Evolutionary conservation across 2,888 invertebrate genomes (phyloP).

Genomic region (Dasypolia templi): DNA sequence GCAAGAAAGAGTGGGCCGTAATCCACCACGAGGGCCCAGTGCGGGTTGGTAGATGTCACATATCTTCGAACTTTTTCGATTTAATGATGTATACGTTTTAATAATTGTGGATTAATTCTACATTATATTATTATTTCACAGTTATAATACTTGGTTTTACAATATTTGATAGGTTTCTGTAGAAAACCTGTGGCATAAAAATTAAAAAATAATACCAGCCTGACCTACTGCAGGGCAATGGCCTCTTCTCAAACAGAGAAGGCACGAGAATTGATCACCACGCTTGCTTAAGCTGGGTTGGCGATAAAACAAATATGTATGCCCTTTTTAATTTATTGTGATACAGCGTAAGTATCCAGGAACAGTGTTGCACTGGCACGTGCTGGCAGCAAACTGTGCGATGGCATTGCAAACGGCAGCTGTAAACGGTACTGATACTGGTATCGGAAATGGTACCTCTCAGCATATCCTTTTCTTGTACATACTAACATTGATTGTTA

Average conservation of each 20-base stretch:
- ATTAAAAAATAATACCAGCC: not conserved
- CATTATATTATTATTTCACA: not conserved
- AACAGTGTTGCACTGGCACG: slow-evolving; percentile 9
- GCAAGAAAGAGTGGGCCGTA: too few relatives aligned
- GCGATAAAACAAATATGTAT: not conserved
- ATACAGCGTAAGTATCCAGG: slow-evolving; percentile 32
- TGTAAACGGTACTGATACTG: not conserved
- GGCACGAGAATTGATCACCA: not conserved
- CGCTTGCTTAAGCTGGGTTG: not conserved
- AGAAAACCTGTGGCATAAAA: not conserved
- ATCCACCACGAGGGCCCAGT: too few relatives aligned
- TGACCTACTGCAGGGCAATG: not conserved
- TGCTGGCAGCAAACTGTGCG: slow-evolving; percentile 41
- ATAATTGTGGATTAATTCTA: not conserved
- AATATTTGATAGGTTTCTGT: not conserved
- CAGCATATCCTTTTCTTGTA: too few relatives aligned
- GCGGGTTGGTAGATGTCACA: too few relatives aligned
- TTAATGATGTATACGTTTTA: too few relatives aligned
- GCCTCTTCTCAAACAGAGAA: not conserved
- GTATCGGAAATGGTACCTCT: too few relatives aligned
- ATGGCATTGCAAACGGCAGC: slow-evolving; percentile 31
- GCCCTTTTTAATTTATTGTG: not conserved
- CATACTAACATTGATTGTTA: too few relatives aligned
- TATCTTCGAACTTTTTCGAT: too few relatives aligned
- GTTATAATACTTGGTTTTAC: not conserved